These are phyloP conservation scores for Arctopsyche grandis DNA, from an alignment of 1,140 invertebrate genomes.

Conservation along the genomic window DNA sequence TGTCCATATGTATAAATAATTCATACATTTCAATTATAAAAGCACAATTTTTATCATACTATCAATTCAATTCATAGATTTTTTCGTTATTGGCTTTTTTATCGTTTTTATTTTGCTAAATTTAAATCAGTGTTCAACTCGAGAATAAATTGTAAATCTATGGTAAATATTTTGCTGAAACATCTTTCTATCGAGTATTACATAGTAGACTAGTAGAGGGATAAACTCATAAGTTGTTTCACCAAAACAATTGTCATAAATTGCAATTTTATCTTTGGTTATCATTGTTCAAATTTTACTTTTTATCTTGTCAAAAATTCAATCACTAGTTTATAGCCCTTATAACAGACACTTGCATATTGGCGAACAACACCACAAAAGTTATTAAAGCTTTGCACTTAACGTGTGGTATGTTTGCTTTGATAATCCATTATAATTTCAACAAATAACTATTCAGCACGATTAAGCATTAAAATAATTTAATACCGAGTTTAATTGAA, in stretches of 20 bases:
- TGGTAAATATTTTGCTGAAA: no score
- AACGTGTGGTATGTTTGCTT: conserved; percentile 55
- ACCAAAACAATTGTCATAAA: no score
- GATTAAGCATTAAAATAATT: conserved; percentile 46
- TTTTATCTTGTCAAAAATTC: not conserved
- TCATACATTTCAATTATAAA: not conserved
- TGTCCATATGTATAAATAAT: not conserved
- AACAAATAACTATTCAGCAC: conserved; percentile 47
- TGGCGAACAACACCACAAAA: conserved; percentile 51
- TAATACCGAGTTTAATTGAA: conserved; percentile 50
- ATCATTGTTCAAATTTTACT: not conserved
- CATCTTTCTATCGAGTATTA: no score
- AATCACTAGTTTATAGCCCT: conserved; percentile 4
- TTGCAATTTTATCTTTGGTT: not conserved
- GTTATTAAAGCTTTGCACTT: conserved; percentile 52
- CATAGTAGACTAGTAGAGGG: no score
- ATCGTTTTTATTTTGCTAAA: not conserved
- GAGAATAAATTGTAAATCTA: no score
- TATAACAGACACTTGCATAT: conserved; percentile 43
- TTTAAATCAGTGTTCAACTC: no score
- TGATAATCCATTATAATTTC: conserved; percentile 50
- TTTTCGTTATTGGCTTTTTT: not conserved
- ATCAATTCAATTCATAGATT: not conserved
- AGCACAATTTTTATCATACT: no score
- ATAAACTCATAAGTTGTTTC: no score